Evolutionary conservation across 92 coral and sea anemone genomes (phyloP).

Genomic region (Muricea muricata): DNA sequence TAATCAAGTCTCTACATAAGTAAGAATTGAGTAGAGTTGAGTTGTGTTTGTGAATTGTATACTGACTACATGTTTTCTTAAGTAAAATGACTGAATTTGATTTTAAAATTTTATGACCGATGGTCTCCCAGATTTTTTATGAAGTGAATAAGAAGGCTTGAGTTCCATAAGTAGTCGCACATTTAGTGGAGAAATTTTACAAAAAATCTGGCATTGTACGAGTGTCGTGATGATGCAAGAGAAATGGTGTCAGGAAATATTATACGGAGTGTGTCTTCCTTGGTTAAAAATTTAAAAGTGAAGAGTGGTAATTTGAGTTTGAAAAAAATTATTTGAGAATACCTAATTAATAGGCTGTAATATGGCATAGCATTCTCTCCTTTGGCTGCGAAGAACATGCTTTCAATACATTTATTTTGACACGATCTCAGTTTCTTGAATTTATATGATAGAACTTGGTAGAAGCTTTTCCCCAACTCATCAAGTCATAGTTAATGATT

Average conservation of each 20-base stretch:
- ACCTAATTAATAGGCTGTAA: too few relatives aligned
- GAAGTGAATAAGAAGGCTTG: background rate
- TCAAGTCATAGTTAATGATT: slow-evolving; percentile 46
- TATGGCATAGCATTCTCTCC: slow-evolving; percentile 42
- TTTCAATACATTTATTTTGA: slow-evolving; percentile 66
- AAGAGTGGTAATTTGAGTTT: too few relatives aligned
- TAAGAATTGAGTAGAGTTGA: too few relatives aligned
- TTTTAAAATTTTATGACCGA: background rate
- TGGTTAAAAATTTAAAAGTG: too few relatives aligned
- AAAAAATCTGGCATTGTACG: slow-evolving; percentile 59
- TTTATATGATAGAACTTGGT: too few relatives aligned
- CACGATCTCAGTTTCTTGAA: slow-evolving; percentile 32
- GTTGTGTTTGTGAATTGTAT: too few relatives aligned
- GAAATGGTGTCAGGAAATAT: slow-evolving; percentile 7
- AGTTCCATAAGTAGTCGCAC: background rate
- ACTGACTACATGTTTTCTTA: too few relatives aligned
- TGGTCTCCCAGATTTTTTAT: background rate
- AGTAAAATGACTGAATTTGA: background rate
- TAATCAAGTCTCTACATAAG: too few relatives aligned
- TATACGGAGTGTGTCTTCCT: too few relatives aligned
- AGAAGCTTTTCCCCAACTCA: slow-evolving; percentile 66
- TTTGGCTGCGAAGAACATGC: slow-evolving; percentile 61
- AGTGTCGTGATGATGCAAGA: slow-evolving; percentile 45
- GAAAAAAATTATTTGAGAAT: too few relatives aligned
- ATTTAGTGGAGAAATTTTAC: slow-evolving; percentile 18